Conservation (phyloP, 2,113 vertebrate genomes). For the Nycticorax nycticorax region DNA sequence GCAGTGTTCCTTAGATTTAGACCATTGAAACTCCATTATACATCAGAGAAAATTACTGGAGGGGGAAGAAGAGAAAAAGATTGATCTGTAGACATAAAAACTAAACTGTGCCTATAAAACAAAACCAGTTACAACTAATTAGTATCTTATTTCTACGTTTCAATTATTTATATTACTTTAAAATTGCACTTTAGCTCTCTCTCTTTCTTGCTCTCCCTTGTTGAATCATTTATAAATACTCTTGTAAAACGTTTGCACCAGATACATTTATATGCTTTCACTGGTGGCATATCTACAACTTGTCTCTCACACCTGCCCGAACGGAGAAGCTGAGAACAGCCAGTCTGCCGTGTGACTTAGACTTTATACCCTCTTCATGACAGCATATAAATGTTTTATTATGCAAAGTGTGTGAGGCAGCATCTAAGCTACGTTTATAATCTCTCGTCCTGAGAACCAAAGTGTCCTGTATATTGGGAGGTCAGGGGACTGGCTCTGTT, state of each 20-base stretch:
- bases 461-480: slow-evolving; percentile 70
- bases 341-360: slow-evolving; percentile 38
- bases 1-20: slow-evolving; percentile 63
- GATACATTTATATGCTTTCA: slow-evolving; percentile 55
- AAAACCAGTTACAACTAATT: slow-evolving; percentile 65
- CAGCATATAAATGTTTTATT: slow-evolving; percentile 71
- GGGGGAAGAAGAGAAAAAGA: slow-evolving; percentile 58
- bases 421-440: slow-evolving; percentile 63
- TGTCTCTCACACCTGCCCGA: slow-evolving; percentile 49
- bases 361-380: slow-evolving; percentile 42
- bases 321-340: slow-evolving; percentile 47
- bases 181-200: slow-evolving; percentile 80
- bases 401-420: slow-evolving; percentile 72
- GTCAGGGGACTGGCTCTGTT: slow-evolving; percentile 65
- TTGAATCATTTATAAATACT: slow-evolving; percentile 61
- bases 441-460: slow-evolving; percentile 72
- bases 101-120: slow-evolving; percentile 73
- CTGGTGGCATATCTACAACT: slow-evolving; percentile 58
- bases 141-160: slow-evolving; percentile 72
- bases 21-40: slow-evolving; percentile 56
- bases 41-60: slow-evolving; percentile 55
- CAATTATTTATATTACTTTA: slow-evolving; percentile 82
- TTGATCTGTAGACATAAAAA: slow-evolving; percentile 66
- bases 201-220: slow-evolving; percentile 25
- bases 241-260: slow-evolving; percentile 65